Conservation (phyloP, 2,113 vertebrate genomes). For the Heloderma charlesbogerti region DNA sequence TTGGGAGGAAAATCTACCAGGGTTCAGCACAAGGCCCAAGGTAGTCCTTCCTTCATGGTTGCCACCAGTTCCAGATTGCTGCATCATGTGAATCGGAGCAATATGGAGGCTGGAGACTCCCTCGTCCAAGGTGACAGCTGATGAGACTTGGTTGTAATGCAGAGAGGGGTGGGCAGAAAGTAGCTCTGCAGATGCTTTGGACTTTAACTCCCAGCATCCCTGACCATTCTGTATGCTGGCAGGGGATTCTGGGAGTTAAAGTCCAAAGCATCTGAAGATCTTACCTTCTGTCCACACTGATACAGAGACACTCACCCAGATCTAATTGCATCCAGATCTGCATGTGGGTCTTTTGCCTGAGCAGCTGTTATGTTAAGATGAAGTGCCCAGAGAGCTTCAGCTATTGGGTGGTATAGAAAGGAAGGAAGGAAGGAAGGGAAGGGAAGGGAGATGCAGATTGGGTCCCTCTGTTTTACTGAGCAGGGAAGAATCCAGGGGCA, state of each 20-base stretch:
- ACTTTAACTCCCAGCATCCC: too few species aligned
- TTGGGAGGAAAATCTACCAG: background rate
- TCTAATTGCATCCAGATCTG: background rate
- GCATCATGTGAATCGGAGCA: background rate
- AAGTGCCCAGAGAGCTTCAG: too few species aligned
- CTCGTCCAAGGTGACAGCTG: background rate
- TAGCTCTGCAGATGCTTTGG: too few species aligned
- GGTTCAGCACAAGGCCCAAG: background rate
- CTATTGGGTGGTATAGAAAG: too few species aligned
- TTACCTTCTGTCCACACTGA: too few species aligned
- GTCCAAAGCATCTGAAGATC: too few species aligned
- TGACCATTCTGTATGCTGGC: too few species aligned
- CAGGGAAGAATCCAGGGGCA: background rate
- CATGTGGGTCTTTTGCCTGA: background rate
- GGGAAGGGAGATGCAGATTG: too few species aligned
- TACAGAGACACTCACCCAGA: background rate
- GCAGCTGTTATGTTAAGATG: background rate
- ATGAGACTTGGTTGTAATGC: background rate
- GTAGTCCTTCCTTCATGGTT: fast-evolving
- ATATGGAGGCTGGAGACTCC: background rate
- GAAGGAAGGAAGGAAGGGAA: too few species aligned
- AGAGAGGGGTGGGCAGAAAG: background rate
- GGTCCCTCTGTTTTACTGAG: background rate
- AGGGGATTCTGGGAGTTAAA: too few species aligned
- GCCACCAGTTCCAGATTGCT: fast-evolving